Conservation (phyloP, 2,113 vertebrate genomes). For the Bombycilla garrulus region DNA sequence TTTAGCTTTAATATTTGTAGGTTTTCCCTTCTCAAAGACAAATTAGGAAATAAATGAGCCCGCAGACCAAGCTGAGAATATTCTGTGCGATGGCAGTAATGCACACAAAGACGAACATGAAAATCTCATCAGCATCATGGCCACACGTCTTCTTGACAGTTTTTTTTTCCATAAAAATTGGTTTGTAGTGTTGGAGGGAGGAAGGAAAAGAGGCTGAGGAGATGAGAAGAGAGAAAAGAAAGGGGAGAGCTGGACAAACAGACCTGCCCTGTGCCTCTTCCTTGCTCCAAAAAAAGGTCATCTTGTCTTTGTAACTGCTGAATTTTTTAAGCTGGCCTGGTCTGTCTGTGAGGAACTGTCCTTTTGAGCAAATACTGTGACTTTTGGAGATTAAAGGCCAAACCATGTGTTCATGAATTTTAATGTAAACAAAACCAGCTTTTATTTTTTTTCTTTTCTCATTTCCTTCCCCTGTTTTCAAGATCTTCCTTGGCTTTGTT, state of each 20-base stretch:
- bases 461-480: neutral
- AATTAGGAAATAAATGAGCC: neutral
- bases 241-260: neutral
- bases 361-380: neutral
- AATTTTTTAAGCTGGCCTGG: neutral
- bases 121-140: neutral
- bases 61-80: neutral
- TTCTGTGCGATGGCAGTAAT: neutral
- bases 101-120: neutral
- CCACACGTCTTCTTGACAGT: neutral
- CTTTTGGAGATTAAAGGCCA: slow-evolving; percentile 23
- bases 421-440: slow-evolving; percentile 17
- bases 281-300: neutral
- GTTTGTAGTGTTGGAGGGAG: neutral
- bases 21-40: neutral
- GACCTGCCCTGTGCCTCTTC: neutral
- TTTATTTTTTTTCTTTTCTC: neutral
- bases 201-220: neutral
- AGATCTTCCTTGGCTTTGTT: neutral
- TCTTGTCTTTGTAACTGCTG: neutral
- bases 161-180: neutral
- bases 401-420: slow-evolving; percentile 32
- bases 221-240: neutral
- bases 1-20: neutral
- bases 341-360: neutral